Evolutionary conservation across 2,888 invertebrate species (phyloP).

Genomic region (Nysson spinosus): DNA sequence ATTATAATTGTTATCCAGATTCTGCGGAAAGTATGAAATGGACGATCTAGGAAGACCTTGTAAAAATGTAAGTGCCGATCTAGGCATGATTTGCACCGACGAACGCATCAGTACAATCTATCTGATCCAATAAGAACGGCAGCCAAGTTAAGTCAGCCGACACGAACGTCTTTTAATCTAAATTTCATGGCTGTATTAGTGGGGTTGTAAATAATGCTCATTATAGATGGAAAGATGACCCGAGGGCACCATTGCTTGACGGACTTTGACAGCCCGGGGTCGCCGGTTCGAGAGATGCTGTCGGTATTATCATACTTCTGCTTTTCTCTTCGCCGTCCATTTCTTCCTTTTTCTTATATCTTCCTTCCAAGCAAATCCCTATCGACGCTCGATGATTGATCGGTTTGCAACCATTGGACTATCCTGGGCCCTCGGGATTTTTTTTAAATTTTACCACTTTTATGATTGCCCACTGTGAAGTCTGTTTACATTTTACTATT

Average conservation of each 20-base stretch:
- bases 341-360: constrained; percentile 5
- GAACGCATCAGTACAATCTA: neutral
- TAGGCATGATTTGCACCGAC: too few species aligned
- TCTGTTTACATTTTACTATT: too few species aligned
- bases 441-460: neutral
- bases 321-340: constrained; percentile 20
- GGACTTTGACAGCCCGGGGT: constrained; percentile 74
- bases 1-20: too few species aligned
- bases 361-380: neutral
- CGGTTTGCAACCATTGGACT: neutral
- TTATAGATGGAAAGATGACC: constrained; percentile 54
- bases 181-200: constrained; percentile 7
- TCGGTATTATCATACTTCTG: constrained; percentile 51
- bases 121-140: too few species aligned
- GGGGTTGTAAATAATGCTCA: constrained; percentile 49
- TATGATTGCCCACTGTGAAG: too few species aligned
- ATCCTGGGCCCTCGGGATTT: neutral
- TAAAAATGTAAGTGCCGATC: too few species aligned
- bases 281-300: constrained; percentile 66
- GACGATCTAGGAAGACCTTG: too few species aligned
- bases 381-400: constrained; percentile 4
- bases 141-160: too few species aligned
- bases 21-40: too few species aligned
- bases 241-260: constrained; percentile 50
- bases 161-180: constrained; percentile 25